Conservation (phyloP, 2,797 vertebrate species). For the Halcyon badia region DNA sequence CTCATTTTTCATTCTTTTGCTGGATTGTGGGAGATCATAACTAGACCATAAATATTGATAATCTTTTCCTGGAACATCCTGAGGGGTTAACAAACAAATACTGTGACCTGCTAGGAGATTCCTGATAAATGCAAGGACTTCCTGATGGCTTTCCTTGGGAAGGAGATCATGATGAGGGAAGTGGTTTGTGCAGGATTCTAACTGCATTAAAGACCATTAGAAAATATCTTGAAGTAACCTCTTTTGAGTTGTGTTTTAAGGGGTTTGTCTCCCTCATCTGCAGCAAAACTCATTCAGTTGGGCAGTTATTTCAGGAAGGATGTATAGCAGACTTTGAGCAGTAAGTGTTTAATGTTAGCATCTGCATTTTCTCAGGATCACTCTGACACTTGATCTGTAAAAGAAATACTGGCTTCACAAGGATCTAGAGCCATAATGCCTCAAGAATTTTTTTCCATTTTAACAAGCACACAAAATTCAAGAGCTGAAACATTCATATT, state of each 20-base stretch:
- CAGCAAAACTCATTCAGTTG: neutral
- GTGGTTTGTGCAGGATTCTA: neutral
- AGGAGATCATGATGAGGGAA: neutral
- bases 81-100: neutral
- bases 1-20: neutral
- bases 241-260: neutral
- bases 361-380: slow-evolving; percentile 33
- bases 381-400: neutral
- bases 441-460: neutral
- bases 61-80: neutral
- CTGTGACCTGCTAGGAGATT: neutral
- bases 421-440: neutral
- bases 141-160: neutral
- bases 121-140: neutral
- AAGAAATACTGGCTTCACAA: neutral
- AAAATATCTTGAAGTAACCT: neutral
- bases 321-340: neutral
- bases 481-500: neutral
- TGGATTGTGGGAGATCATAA: neutral
- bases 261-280: neutral
- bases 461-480: neutral
- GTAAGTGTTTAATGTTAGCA: neutral
- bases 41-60: neutral
- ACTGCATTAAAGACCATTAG: neutral
- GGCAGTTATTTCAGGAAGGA: neutral